phyloP scores from a whole-genome alignment of 2,797 vertebrate genomes.

The Hoplostethus mediterraneus region DNA sequence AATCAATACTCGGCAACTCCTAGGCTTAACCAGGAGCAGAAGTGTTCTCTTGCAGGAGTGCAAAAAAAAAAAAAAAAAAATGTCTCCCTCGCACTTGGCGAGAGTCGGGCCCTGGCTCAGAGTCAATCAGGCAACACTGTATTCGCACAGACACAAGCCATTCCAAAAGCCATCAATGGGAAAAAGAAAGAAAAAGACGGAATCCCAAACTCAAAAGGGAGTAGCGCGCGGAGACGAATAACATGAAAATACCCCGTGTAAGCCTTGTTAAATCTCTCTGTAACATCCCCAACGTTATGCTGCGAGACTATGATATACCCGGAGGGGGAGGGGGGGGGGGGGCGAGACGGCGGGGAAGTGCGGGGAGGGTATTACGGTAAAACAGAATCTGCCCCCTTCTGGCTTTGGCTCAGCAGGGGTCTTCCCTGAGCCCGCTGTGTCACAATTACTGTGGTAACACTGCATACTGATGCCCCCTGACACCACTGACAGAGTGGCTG shows the following conservation, averaged over 20 bases:
- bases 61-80: slow-evolving; percentile 48
- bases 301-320: slow-evolving; percentile 62
- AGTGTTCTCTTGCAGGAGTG: slow-evolving; percentile 61
- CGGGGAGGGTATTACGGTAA: slow-evolving; percentile 56
- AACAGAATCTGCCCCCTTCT: slow-evolving; percentile 54
- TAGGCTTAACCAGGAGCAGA: slow-evolving; percentile 39
- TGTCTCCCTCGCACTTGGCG: slow-evolving; percentile 48
- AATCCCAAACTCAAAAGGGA: slow-evolving; percentile 68
- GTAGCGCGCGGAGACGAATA: slow-evolving; percentile 57
- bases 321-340: slow-evolving; percentile 33
- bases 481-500: slow-evolving; percentile 48
- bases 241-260: slow-evolving; percentile 66
- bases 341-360: slow-evolving; percentile 52
- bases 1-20: slow-evolving; percentile 50
- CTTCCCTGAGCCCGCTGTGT: slow-evolving; percentile 63
- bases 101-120: slow-evolving; percentile 60
- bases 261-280: slow-evolving; percentile 73
- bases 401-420: slow-evolving; percentile 59
- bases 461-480: slow-evolving; percentile 72
- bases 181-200: slow-evolving; percentile 57
- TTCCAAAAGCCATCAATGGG: slow-evolving; percentile 73
- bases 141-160: slow-evolving; percentile 61
- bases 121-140: slow-evolving; percentile 56
- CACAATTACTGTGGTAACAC: slow-evolving; percentile 71
- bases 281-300: slow-evolving; percentile 68